Evolutionary conservation across 2,797 vertebrate species (phyloP), one percentile per base, ranked within the genome.

Genomic region (Limnodromus scolopaceus): DNA sequence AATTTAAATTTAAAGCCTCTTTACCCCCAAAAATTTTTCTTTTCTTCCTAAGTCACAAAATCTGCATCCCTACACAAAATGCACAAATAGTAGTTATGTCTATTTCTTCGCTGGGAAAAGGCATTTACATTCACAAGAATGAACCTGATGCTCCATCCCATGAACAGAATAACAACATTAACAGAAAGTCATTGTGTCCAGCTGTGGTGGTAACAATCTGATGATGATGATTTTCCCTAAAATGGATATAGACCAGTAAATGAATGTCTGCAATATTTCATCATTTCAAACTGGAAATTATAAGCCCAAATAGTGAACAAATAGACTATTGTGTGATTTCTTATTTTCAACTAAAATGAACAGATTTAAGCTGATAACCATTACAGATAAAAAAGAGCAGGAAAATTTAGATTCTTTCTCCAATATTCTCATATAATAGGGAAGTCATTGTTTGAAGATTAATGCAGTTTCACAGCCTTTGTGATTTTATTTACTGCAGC

Each of bases 1-100:
- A 64, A 68, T 75, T 78, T 55, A 69, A 46, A 36, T 30, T n/a
- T 57, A 79, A 82, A 91, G 1, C 13, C 0, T 13, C 34, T 58
- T 80, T 65, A 12, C 4, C 4, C 11, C 7, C 1, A 0, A 13
- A 63, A 43, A 55, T 27, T 18, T 5, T 5, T 46, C 13, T 46
- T 1, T 30, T 84, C 10, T 53, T 66, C 24, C 34, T 57, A 64
- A 82, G 17, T 24, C 17, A 49, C 3, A 34, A 78, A 79, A 49
- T 60, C 38, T 55, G 4, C 11, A 49, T 81, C 32, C 14, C 28
- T 61, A 7, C 13, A 34, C 34, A 41, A 74, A 74, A 54, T 43
- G 16, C 16, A 63, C 17, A 68, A 23, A 78, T 39, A 45, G 22
- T 43, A 43, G n/a, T 77, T 43, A 20, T 22, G 18, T 38, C 30